Evolutionary conservation across 2,888 invertebrate genomes (phyloP).

Genomic region (Hydrotaea diabolus): DNA sequence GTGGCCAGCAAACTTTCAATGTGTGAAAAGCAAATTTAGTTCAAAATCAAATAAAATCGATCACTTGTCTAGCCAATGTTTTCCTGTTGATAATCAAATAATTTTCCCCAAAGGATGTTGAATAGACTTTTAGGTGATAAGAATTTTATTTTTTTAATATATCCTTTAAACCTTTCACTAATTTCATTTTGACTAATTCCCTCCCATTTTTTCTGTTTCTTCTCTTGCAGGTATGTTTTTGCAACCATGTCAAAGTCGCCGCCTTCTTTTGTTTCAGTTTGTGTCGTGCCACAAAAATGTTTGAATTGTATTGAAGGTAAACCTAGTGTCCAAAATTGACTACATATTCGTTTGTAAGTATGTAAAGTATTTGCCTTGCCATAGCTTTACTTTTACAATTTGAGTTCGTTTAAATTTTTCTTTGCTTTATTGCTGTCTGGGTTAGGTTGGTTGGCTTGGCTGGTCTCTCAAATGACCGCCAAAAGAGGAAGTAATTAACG

Average conservation of each 20-base stretch:
- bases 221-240: constrained; percentile 55
- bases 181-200: constrained; percentile 2
- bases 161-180: not conserved
- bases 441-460: not conserved
- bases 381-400: not conserved
- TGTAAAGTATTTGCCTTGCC: constrained; percentile 11
- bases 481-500: constrained; percentile 71
- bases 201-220: constrained; percentile 26
- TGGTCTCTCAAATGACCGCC: constrained; percentile 57
- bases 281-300: not conserved
- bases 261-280: constrained; percentile 30
- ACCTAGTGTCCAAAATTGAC: constrained; percentile 55
- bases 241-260: constrained; percentile 11
- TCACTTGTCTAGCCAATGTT: too few relatives aligned
- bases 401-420: too few relatives aligned
- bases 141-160: not conserved
- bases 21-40: too few relatives aligned
- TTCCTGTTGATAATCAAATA: too few relatives aligned
- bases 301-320: constrained; percentile 56
- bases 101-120: not conserved
- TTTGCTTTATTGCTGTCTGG: too few relatives aligned
- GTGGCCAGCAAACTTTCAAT: too few relatives aligned
- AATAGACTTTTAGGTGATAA: not conserved
- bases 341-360: not conserved
- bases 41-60: too few relatives aligned